Conservation (phyloP, 1,140 invertebrate genomes). For the Chrysoperla carnea region DNA sequence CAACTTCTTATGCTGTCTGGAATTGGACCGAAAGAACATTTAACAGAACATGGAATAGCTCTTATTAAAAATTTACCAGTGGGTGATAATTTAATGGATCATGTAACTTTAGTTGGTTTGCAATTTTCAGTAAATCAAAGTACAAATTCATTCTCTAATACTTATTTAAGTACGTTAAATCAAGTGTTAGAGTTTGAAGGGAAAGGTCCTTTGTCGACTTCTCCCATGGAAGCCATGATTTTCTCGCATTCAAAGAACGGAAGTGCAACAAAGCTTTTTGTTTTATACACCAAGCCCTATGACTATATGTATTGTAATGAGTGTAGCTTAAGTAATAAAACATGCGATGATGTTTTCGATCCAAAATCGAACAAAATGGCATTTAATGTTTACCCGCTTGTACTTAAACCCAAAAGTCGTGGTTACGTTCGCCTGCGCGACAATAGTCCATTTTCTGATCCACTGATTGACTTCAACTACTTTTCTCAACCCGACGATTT, state of each 20-base stretch:
- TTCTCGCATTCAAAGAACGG: slow-evolving; percentile 44
- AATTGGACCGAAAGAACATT: slow-evolving; percentile 17
- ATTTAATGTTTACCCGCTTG: slow-evolving; percentile 2
- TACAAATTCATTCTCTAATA: neutral
- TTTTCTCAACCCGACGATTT: slow-evolving; percentile 19
- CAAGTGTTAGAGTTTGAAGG: slow-evolving; percentile 20
- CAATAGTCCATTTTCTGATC: slow-evolving; percentile 28
- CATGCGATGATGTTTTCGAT: slow-evolving; percentile 37
- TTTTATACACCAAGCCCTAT: slow-evolving; percentile 61
- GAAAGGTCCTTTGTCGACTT: slow-evolving; percentile 24
- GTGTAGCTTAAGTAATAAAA: slow-evolving; percentile 32
- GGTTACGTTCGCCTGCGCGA: slow-evolving; percentile 13
- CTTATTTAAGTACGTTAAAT: slow-evolving; percentile 20
- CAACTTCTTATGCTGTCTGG: slow-evolving; percentile 21
- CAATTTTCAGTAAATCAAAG: slow-evolving; percentile 9
- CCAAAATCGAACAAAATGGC: slow-evolving; percentile 32
- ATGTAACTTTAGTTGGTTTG: slow-evolving; percentile 15
- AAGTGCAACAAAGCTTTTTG: slow-evolving; percentile 59
- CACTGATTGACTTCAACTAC: slow-evolving; percentile 34
- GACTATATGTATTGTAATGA: slow-evolving; percentile 47
- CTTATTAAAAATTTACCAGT: slow-evolving; percentile 20
- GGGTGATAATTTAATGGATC: slow-evolving; percentile 19
- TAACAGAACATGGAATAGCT: slow-evolving; percentile 8
- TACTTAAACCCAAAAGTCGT: slow-evolving; percentile 5
- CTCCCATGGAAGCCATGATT: slow-evolving; percentile 24